Percentiles rank a stretch among this genome's conserved stretches.
Conservation (phyloP, 1,140 invertebrate species). For the Lepidurus arcticus region DNA sequence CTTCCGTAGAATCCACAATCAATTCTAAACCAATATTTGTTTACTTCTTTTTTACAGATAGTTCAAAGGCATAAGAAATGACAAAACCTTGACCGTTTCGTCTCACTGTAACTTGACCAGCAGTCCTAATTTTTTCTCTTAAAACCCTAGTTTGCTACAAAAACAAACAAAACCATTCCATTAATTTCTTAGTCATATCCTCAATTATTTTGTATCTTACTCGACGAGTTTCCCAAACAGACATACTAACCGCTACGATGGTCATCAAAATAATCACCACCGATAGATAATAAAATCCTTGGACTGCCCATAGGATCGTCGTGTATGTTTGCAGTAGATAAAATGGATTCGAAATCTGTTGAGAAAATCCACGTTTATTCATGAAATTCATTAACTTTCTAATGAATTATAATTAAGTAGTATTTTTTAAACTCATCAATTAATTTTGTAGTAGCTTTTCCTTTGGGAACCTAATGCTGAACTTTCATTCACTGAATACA, state of each 20-base stretch:
- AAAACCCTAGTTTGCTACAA: slow-evolving; percentile 36
- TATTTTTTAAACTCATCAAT: neutral
- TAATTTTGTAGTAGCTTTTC: neutral
- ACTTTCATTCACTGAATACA: too few species aligned
- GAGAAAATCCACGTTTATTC: slow-evolving; percentile 26
- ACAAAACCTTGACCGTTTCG: slow-evolving; percentile 34
- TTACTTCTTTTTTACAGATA: neutral
- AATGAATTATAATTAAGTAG: slow-evolving; percentile 20
- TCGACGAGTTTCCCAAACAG: slow-evolving; percentile 44
- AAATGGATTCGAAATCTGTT: slow-evolving; percentile 44
- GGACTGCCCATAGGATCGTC: slow-evolving; percentile 44
- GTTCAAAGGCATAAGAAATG: neutral
- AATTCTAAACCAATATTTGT: slow-evolving; percentile 28
- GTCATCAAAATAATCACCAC: slow-evolving; percentile 43
- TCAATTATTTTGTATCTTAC: slow-evolving; percentile 37
- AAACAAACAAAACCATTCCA: neutral
- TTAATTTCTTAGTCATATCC: neutral
- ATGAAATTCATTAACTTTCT: neutral
- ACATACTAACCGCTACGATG: slow-evolving; percentile 42
- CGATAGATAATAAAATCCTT: slow-evolving; percentile 44
- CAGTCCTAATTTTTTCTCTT: slow-evolving; percentile 35
- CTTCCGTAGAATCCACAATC: slow-evolving; percentile 34
- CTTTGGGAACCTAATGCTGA: slow-evolving; percentile 12
- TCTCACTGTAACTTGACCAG: slow-evolving; percentile 33
- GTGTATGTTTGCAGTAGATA: slow-evolving; percentile 48